These are phyloP conservation scores for Camelus bactrianus DNA, from an alignment of 2,113 vertebrate genomes.

Conservation along the genomic window DNA sequence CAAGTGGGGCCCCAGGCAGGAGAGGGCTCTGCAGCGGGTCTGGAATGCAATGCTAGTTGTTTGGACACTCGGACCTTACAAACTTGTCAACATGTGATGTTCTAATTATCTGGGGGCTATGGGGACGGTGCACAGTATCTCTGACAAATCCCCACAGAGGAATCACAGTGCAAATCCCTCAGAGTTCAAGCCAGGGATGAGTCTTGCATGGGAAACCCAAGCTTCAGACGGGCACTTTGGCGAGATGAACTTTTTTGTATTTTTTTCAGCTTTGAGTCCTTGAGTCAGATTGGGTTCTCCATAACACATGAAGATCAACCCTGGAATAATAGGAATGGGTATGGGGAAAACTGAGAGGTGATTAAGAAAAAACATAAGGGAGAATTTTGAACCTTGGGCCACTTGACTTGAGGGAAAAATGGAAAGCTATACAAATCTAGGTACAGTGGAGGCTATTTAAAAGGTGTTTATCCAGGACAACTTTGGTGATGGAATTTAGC, in stretches of 20 bases:
- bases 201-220: background rate
- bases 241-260: background rate
- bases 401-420: background rate
- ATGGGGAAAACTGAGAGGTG: background rate
- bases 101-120: background rate
- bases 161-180: background rate
- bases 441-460: background rate
- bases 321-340: background rate
- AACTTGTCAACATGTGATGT: background rate
- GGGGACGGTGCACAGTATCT: no score
- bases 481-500: background rate
- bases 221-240: background rate
- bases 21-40: background rate
- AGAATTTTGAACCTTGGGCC: background rate
- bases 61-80: background rate
- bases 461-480: background rate
- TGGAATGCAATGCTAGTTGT: background rate
- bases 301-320: background rate
- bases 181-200: background rate
- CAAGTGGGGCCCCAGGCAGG: background rate
- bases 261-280: background rate
- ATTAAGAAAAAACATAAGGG: background rate
- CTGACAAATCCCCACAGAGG: background rate
- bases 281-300: background rate
- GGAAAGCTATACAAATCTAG: background rate